A percentile compares a stretch with the other conserved stretches of the same genome.
phyloP scores from a whole-genome alignment of 2,113 vertebrate species.

The Prunella fulvescens region DNA sequence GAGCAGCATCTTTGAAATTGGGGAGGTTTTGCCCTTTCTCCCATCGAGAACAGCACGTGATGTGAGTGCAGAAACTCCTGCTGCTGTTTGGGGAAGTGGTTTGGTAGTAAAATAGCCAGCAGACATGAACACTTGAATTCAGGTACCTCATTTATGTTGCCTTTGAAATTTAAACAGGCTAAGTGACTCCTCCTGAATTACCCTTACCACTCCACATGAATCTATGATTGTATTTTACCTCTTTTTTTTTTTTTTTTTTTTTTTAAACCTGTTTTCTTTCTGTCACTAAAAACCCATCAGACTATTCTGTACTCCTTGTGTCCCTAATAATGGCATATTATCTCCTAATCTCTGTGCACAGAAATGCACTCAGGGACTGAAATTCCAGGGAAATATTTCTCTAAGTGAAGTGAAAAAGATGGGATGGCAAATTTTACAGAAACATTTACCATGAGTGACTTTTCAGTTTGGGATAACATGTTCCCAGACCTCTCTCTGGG shows the following conservation, averaged over 20 bases:
- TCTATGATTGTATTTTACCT: not conserved
- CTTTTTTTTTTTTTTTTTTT: not conserved
- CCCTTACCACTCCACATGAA: not conserved
- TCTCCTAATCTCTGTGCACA: not conserved
- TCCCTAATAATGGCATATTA: not conserved
- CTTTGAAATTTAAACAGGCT: constrained; percentile 15
- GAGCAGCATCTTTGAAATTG: not conserved
- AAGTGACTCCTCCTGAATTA: not conserved
- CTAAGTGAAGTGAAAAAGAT: not conserved
- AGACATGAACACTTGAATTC: not conserved
- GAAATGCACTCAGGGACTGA: not conserved
- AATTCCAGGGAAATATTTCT: not conserved
- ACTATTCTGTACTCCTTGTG: not conserved
- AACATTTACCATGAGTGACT: accelerated
- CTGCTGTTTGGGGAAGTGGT: not conserved
- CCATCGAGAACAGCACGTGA: accelerated
- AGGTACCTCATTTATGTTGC: not conserved
- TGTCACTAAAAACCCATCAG: not conserved
- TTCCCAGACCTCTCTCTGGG: not conserved
- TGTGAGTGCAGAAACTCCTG: not conserved
- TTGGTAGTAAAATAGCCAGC: not conserved
- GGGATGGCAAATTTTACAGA: not conserved
- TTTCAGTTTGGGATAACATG: not conserved
- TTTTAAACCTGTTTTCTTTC: not conserved
- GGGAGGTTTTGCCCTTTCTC: not conserved